These are phyloP conservation scores for Apogon hyalosoma DNA, from an alignment of 2,797 vertebrate genomes.

Conservation along the genomic window DNA sequence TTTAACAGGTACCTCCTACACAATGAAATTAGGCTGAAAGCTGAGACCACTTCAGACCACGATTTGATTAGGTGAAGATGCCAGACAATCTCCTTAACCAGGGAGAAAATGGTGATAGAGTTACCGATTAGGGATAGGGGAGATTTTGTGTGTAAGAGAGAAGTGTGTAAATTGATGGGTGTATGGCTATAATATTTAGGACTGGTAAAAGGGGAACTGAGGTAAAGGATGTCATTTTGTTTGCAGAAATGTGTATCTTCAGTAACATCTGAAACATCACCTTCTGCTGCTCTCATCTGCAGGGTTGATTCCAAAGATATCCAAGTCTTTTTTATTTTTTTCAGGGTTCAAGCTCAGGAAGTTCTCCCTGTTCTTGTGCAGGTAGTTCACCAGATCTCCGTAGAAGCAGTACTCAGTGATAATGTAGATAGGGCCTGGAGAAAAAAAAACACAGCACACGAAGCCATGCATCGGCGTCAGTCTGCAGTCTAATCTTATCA, in stretches of 20 bases:
- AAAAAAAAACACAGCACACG: slow-evolving; percentile 43
- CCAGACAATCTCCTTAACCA: slow-evolving; percentile 63
- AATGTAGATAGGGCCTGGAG: slow-evolving; percentile 96
- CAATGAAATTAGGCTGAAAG: slow-evolving; percentile 74
- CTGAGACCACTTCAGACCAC: slow-evolving; percentile 69
- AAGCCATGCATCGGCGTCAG: slow-evolving; percentile 63
- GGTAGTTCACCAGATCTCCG: slow-evolving; percentile 98
- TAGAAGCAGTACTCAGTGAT: slow-evolving; percentile 99
- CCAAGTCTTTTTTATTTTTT: slow-evolving; percentile 94
- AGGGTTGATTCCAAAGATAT: slow-evolving; percentile 97
- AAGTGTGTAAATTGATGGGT: slow-evolving; percentile 25
- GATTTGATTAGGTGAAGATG: slow-evolving; percentile 76
- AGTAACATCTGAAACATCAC: slow-evolving; percentile 67
- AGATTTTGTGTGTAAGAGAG: slow-evolving; percentile 22
- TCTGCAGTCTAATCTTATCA: slow-evolving; percentile 81
- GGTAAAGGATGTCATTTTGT: slow-evolving; percentile 1
- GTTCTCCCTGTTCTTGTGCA: slow-evolving; percentile 97
- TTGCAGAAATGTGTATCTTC: not conserved
- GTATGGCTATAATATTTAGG: slow-evolving; percentile 21
- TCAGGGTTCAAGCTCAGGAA: slow-evolving; percentile 91
- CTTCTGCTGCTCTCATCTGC: slow-evolving; percentile 96
- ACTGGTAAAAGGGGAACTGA: slow-evolving; percentile 3
- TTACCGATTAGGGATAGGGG: slow-evolving; percentile 50
- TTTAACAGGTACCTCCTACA: slow-evolving; percentile 68
- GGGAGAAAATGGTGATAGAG: slow-evolving; percentile 56